Evolutionary conservation across 2,113 vertebrate genomes (phyloP).

Genomic region (Barbus barbus): DNA sequence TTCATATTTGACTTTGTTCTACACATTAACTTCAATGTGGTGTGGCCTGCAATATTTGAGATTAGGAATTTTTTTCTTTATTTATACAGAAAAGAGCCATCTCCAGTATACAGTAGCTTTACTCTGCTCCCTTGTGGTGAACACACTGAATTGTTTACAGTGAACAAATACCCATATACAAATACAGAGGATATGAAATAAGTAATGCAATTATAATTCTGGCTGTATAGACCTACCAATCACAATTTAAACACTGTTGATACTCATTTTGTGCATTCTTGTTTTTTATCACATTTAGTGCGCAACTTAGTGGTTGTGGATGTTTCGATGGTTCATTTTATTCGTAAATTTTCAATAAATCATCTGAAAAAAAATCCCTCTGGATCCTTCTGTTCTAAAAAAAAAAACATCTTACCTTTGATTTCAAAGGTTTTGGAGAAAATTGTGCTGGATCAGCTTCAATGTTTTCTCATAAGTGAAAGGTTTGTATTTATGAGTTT

Average conservation of each 20-base stretch:
- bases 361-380: no score
- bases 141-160: not conserved
- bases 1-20: not conserved
- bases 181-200: not conserved
- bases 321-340: not conserved
- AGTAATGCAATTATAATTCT: not conserved
- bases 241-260: not conserved
- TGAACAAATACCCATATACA: not conserved
- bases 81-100: not conserved
- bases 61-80: not conserved
- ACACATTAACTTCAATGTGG: not conserved
- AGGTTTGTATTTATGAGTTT: no score
- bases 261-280: not conserved
- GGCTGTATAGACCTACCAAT: not conserved
- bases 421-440: no score
- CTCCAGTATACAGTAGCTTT: not conserved
- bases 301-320: no score
- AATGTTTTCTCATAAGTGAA: no score
- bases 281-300: no score
- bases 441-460: no score
- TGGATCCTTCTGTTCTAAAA: no score
- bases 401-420: no score
- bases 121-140: slow-evolving; percentile 23
- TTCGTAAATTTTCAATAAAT: no score
- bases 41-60: not conserved